Base-by-base conservation (phyloP, 2,113 vertebrate genomes). In the Lagopus leucura region DNA sequence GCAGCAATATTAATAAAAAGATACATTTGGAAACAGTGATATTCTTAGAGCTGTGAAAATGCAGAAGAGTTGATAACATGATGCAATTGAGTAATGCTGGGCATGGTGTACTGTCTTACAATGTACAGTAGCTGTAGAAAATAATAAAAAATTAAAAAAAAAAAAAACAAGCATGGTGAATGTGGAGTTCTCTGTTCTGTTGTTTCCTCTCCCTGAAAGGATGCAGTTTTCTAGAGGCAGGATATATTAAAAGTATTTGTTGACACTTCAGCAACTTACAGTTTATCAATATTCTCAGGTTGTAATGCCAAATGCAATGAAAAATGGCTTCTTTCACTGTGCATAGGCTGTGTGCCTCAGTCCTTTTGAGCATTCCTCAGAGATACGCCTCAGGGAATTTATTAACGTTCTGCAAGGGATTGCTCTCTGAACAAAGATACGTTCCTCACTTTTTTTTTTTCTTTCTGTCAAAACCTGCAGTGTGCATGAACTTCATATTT, bases 11-110 rank as follows among this genome's bases (percentile, higher is more conserved):
- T 94, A 88, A 92, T 86, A 83, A 92, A 77, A 83, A 43, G 58
- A 25, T 2, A 7, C 48, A 32, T 87, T 88, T 91, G 65, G 66
- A 75, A 93, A 75, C 77, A 80, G 55, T 70, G 57, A 42, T 92
- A 69, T 66, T 89, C 58, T 79, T 81, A 80, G 66, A 89, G 34
- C 71, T 92, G 13, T 87, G 81, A 82, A 89, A 96, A 76, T 52
- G 40, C 58, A 76, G 55, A 82, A 78, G 77, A 57, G 70, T 69
- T 90, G 81, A 78, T 57, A 83, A 83, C 2, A 3, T 71, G 65
- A 80, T 83, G 67, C 67, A 47, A 79, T 75, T 82, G 58, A 82
- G 34, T 94, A 82, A 74, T 79, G 63, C 52, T 78, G 90, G 67
- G 72, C 61, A 82, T 75, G 58, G 84, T 73, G 54, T 88, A 67